Base-by-base conservation (phyloP, 2,888 invertebrate species). In the Nomada flava region DNA sequence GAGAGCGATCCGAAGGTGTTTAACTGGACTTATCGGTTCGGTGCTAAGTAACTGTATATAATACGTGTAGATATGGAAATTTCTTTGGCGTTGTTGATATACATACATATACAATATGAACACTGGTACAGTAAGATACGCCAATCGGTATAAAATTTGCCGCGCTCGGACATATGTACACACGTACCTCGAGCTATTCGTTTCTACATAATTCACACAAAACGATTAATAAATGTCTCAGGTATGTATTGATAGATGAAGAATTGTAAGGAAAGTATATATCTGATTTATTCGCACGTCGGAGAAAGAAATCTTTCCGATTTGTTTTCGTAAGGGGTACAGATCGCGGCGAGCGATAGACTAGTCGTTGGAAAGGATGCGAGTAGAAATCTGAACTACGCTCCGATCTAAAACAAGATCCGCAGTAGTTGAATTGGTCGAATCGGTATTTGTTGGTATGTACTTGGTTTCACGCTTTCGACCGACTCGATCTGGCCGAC, bases 401-500 rank as follows among this genome's bases (percentile, higher is more conserved):
- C 7, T 7, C 36, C 36, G 7, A 36, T 36, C 7, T 36, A 36
- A 5, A 36, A 67, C n/a, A 36, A 23, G 44, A 63, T 53, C n/a
- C 10, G 55, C 3, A 47, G 64, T n/a, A 62, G 53, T 55, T 47
- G 53, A 15, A 44, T 13, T 23, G 9, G n/a, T 36, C 36, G 36
- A 36, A 7, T 36, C 36, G 36, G 36, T 36, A 36, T 36, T 36
- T 36, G 0, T 7, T 7, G 9, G 7, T 36, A 36, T 36, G 36
- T 5, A 36, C 36, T 36, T 5, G 36, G 36, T 70, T 76, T 69
- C 55, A 70, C 60, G 60, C 18, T 5, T 23, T 47, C 52, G 76
- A 79, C 70, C 57, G 69, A 60, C 36, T 60, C 53, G 60, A 73
- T 77, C 60, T 23, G 26, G 15, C 47, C 36, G 60, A 60, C 20